A percentile compares a stretch with the other conserved stretches of the same genome.
phyloP scores from a whole-genome alignment of 2,113 vertebrate species.

The Uria aalge region DNA sequence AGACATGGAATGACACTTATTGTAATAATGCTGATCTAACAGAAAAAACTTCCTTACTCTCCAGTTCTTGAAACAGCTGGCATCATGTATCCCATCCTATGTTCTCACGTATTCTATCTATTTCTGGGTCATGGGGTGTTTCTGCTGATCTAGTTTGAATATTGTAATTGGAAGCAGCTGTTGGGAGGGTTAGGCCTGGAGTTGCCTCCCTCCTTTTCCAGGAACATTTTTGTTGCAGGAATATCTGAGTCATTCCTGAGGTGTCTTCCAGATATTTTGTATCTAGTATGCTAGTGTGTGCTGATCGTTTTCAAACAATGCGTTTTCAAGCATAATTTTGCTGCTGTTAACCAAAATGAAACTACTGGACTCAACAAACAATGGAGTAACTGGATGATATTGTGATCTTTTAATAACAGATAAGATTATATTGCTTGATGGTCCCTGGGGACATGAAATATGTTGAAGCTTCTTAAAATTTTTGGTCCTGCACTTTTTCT shows the following conservation, averaged over 20 bases:
- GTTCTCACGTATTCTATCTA: background rate
- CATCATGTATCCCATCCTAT: background rate
- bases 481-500: background rate
- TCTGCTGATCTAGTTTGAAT: conserved; percentile 27
- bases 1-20: background rate
- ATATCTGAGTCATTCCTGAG: conserved; percentile 7
- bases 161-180: conserved; percentile 35
- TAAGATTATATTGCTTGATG: background rate
- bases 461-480: background rate
- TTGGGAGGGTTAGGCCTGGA: background rate
- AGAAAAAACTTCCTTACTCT: background rate
- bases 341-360: background rate
- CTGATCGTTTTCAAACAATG: background rate
- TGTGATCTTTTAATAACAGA: background rate
- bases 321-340: background rate
- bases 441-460: background rate
- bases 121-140: conserved; percentile 3
- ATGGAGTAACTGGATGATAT: background rate
- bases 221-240: background rate
- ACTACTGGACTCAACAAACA: background rate
- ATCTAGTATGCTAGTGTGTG: background rate
- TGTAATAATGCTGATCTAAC: background rate
- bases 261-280: background rate
- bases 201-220: background rate
- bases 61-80: background rate